These are phyloP conservation scores for Chloroclysta siterata DNA, from an alignment of 2,888 invertebrate genomes.

Conservation along the genomic window DNA sequence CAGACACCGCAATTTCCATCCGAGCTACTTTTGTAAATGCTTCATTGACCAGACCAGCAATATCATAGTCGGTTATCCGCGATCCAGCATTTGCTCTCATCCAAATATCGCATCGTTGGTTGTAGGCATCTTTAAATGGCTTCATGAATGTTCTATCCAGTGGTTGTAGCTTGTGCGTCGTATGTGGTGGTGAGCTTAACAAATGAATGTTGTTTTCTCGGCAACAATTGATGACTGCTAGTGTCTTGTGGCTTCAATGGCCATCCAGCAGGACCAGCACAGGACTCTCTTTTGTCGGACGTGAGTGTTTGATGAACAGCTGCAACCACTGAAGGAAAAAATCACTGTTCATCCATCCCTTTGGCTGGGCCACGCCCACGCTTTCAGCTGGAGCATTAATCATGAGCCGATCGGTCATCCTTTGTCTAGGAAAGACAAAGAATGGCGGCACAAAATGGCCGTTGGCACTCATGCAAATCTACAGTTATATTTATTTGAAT, in stretches of 20 bases:
- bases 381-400: background rate
- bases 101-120: constrained; percentile 2
- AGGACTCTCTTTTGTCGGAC: background rate
- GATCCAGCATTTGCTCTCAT: background rate
- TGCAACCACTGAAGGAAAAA: background rate
- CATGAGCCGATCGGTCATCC: background rate
- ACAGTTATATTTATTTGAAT: constrained; percentile 5
- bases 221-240: background rate
- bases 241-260: background rate
- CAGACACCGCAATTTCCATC: too few species aligned
- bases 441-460: background rate
- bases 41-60: too few species aligned
- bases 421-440: background rate
- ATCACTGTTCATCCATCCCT: background rate
- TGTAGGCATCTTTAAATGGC: background rate
- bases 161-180: background rate
- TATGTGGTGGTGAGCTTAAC: too few species aligned
- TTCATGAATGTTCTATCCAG: background rate
- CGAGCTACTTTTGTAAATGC: too few species aligned
- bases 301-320: background rate
- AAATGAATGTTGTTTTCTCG: constrained; percentile 1
- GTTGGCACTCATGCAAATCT: background rate
- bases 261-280: background rate
- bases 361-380: background rate
- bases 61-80: background rate